Base-by-base conservation (phyloP, 2,888 invertebrate genomes). In the Drosophila melanosoma region DNA sequence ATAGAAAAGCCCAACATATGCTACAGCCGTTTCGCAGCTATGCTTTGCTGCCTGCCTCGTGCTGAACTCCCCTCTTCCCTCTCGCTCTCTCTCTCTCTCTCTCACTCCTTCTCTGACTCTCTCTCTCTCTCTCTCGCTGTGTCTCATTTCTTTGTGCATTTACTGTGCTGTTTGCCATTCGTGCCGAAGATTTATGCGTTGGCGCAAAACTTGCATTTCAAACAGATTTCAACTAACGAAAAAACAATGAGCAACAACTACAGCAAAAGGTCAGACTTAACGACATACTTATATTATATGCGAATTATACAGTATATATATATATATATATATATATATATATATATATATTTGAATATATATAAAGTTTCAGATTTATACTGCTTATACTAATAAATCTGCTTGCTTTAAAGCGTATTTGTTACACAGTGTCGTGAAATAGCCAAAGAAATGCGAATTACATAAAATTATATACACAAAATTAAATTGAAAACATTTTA, bases 1-100 rank as follows among this genome's bases (percentile, higher is more conserved):
- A 82, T 83, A 85, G 75, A 83, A 83, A 74, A 84, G 84, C 72
- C 79, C 81, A 84, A 82, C 84, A 85, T 81, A 85, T 84, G 86
- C 82, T 81, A 62, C 79, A 74, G 69, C 70, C 82, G 82, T 79
- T 81, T 86, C 84, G 81, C 82, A 85, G 82, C 82, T 81, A 86
- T 74, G 86, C 86, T 82, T 84, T 79, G 84, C 77, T 84, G 84
- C 84, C 82, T 84, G 84, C 84, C 79, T 78, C 49, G 36, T 72
- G 52, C 11, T 45, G 4, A 26, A 26, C 26, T 3, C 26, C 26
- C 26, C 26, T 6, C 29, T 6, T 5, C 17, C 45, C 40, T 29
- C 48, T 48, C 51, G 3, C 5, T n/a, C 45, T 10, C 23, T 1
- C 26, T 10, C 32, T n/a, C 36, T 15, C 10, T 5, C 26, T 26